Evolutionary conservation across 92 coral and sea anemone species (phyloP).

Genomic region (Umimayanthus kanabou): DNA sequence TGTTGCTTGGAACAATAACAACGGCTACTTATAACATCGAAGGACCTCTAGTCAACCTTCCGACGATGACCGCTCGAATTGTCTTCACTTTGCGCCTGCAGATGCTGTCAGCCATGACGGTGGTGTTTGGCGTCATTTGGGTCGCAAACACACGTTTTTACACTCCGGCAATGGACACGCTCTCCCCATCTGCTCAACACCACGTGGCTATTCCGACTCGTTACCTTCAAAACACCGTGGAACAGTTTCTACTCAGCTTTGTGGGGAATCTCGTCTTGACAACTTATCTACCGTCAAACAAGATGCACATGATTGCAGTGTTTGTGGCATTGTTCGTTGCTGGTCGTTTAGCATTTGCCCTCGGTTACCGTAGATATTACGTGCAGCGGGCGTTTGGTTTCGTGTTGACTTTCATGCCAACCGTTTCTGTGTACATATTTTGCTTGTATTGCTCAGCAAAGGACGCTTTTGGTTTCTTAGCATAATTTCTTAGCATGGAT

Average conservation of each 20-base stretch:
- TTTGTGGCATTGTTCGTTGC: slow-evolving; percentile 49
- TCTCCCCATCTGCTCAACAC: slow-evolving; percentile 39
- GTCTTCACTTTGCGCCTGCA: slow-evolving; percentile 11
- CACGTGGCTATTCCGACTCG: slow-evolving; percentile 34
- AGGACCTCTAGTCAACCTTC: not conserved
- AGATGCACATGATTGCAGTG: slow-evolving; percentile 53
- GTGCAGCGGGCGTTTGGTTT: slow-evolving; percentile 47
- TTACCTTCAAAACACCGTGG: slow-evolving; percentile 66
- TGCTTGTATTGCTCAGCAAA: slow-evolving; percentile 45
- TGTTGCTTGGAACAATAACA: not conserved
- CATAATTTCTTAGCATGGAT: not conserved
- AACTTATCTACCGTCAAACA: slow-evolving; percentile 50
- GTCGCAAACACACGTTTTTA: slow-evolving; percentile 44
- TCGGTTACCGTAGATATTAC: slow-evolving; percentile 53
- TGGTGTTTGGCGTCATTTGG: slow-evolving; percentile 54
- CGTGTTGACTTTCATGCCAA: slow-evolving; percentile 53
- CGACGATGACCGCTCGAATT: slow-evolving; percentile 1
- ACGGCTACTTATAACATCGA: not conserved
- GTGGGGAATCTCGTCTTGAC: slow-evolving; percentile 52
- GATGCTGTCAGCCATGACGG: slow-evolving; percentile 46
- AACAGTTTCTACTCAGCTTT: slow-evolving; percentile 63
- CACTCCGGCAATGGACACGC: slow-evolving; percentile 62
- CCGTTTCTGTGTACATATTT: slow-evolving; percentile 28
- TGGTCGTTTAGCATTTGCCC: slow-evolving; percentile 51
- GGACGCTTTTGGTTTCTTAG: slow-evolving; percentile 13